Evolutionary conservation across 2,888 invertebrate genomes (phyloP), one percentile per base, ranked within the genome.

Genomic region (Gryllus longicercus): DNA sequence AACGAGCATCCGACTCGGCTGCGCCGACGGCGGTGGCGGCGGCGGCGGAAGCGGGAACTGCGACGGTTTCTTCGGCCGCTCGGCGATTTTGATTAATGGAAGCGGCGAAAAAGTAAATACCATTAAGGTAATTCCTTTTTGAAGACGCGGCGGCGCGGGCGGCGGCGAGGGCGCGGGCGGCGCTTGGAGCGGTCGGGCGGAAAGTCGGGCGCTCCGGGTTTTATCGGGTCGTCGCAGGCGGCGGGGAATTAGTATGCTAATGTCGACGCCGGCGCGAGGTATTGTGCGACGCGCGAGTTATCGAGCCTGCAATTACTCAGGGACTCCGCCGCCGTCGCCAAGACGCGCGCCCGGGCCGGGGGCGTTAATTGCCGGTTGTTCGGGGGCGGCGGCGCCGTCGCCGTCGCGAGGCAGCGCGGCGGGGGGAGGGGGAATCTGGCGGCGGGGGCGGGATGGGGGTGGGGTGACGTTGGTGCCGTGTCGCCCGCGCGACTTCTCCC

Each of bases 31-130:
- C 38, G 38, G 8, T 38, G 38, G 38, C 16, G 63, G 16, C 63
- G 16, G 51, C 51, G 63, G 63, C n/a, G n/a, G 63, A n/a, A 63
- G n/a, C 63, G 4, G 16, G 63, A 63, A n/a, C 63, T 14, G 63
- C 16, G 16, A 63, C 63, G n/a, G 63, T 63, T 63, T 63, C 63
- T 63, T 63, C n/a, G 38, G 38, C 38, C 38, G 38, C 38, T 38
- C 38, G 38, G 63, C 63, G 63, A 63, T 79, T 75, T 75, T 79
- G 79, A 75, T 79, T 79, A 79, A 79, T 79, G 74, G 79, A 50
- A 79, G 75, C 79, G 75, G 23, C 50, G 79, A 63, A 63, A 63
- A 63, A 63, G 79, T 79, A 79, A 79, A 79, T 79, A 79, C 75
- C 74, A 75, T 79, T 74, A 75, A 50, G 50, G 74, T 79, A 79